Evolutionary conservation across 2,888 invertebrate genomes (phyloP).

Genomic region (Epistrophella euchroma): DNA sequence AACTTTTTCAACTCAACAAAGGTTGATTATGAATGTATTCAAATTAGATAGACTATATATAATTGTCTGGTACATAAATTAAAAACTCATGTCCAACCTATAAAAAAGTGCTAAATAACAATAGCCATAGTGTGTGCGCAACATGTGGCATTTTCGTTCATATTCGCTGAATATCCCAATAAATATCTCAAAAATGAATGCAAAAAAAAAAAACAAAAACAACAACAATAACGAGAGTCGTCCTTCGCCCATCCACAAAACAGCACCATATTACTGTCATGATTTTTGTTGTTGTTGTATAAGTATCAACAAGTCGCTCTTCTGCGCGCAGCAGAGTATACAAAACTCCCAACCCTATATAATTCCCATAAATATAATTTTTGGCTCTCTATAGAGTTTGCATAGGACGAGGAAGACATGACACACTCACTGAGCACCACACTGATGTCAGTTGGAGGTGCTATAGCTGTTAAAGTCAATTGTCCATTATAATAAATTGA

Average conservation of each 20-base stretch:
- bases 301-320: constrained; percentile 70
- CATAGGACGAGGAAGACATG: constrained; percentile 44
- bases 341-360: constrained; percentile 34
- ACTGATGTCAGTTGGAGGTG: constrained; percentile 43
- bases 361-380: constrained; percentile 56
- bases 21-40: neutral
- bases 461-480: constrained; percentile 45
- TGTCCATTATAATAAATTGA: constrained; percentile 66
- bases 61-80: constrained; percentile 19
- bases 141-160: constrained; percentile 67
- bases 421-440: constrained; percentile 58
- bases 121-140: constrained; percentile 44
- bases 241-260: constrained; percentile 38
- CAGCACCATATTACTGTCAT: constrained; percentile 35
- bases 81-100: constrained; percentile 31
- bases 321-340: constrained; percentile 38
- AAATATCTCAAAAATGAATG: constrained; percentile 38
- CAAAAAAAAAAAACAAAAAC: constrained; percentile 25
- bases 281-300: constrained; percentile 19
- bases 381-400: constrained; percentile 58
- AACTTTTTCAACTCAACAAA: neutral
- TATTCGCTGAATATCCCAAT: constrained; percentile 61
- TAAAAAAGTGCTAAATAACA: constrained; percentile 44
- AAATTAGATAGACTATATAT: neutral
- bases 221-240: neutral